Base-by-base conservation (phyloP, 2,797 vertebrate species). In the Gallinago nigripennis region DNA sequence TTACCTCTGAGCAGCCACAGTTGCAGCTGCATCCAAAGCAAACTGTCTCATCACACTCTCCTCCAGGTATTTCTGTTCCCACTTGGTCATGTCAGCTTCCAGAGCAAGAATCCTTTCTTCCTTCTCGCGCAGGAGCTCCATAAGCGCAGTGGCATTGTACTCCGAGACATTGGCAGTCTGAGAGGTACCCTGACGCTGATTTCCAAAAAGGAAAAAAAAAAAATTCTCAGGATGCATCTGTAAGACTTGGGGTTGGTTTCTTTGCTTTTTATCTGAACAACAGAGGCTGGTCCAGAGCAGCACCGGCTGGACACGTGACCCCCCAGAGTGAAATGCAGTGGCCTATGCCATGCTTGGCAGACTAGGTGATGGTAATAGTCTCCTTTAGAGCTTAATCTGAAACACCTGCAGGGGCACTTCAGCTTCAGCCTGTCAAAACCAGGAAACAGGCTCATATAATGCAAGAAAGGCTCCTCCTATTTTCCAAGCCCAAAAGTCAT, bases 41-140 rank as follows among this genome's bases (percentile, higher is more conserved):
- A 99, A 99, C 98, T 99, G 99, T 89, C 99, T 98, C 99, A 99
- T 99, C 94, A 99, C 99, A 2, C 99, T 99, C 97, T 99, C 99
- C 96, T 99, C 99, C 96, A 99, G 97, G 96, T 99, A 99, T 35
- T 99, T 99, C 97, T 99, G 99, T 65, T 99, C 99, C 99, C 99
- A 99, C 96, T 99, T 99, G 81, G 99, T 99, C 99, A 99, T 99
- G 97, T 99, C 99, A 1, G 99, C 99, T 97, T 99, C 99, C 96
- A 99, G 98, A 53, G 99, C 99, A 65, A 99, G 98, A 91, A 99
- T 99, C 30, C 99, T 97, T 91, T 99, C 99, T 45, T 99, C 99
- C 95, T 99, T 99, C 97, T 99, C 99, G 1, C 99, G 97, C 56
- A 99, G 98, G 41, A 99, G 99, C 68, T 99, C 99, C 99, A 99